Percentiles rank a stretch among this genome's conserved stretches.
Conservation (phyloP, 2,113 vertebrate genomes). For the Agelaius tricolor region DNA sequence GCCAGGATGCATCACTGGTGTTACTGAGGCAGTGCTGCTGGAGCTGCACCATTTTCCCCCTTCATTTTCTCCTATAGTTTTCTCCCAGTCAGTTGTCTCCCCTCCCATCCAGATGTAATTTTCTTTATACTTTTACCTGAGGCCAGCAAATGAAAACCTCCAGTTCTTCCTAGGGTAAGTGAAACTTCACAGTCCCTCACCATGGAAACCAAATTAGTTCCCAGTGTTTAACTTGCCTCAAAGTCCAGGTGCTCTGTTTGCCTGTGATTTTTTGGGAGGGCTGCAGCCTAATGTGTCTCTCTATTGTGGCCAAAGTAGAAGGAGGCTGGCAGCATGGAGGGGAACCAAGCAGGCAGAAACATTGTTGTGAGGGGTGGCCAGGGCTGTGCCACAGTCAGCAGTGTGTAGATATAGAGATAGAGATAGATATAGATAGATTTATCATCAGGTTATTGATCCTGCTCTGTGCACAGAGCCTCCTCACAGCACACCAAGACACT, state of each 20-base stretch:
- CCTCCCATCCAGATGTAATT: background rate
- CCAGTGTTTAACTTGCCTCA: background rate
- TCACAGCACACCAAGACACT: background rate
- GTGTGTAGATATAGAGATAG: background rate
- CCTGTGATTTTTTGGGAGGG: background rate
- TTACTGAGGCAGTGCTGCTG: background rate
- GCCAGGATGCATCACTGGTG: background rate
- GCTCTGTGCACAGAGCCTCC: background rate
- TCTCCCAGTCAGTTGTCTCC: background rate
- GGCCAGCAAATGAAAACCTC: background rate
- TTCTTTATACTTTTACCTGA: background rate
- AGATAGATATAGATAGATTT: too few species aligned
- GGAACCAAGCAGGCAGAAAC: background rate
- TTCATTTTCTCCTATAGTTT: background rate
- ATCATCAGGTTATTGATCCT: background rate
- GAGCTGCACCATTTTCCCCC: background rate
- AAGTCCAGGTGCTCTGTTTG: background rate
- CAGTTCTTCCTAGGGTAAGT: background rate
- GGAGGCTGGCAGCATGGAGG: background rate
- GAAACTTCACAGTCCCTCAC: background rate
- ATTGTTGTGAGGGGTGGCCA: background rate
- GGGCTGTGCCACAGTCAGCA: background rate
- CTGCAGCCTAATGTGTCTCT: background rate
- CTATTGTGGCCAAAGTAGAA: background rate
- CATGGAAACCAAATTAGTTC: background rate